Percentiles rank a stretch among this genome's conserved stretches.
These are phyloP conservation scores for Rhinoraja longicauda DNA, from an alignment of 2,797 vertebrate genomes.

Conservation along the genomic window DNA sequence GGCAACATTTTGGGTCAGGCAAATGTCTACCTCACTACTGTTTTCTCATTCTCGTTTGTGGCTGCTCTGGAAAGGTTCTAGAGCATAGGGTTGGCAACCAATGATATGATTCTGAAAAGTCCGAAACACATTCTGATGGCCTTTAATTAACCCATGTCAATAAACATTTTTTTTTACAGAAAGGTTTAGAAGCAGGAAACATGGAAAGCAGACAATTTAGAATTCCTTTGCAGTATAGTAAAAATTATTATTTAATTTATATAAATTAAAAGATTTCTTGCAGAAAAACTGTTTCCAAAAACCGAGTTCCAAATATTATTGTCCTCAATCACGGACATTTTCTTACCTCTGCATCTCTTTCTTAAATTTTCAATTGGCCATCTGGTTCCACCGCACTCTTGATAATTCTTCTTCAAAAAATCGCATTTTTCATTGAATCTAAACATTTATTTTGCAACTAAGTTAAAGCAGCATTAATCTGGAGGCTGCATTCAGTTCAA, in stretches of 20 bases:
- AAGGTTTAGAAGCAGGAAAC: background rate
- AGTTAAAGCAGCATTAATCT: background rate
- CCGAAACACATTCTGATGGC: background rate
- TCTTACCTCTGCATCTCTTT: background rate
- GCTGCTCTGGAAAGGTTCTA: background rate
- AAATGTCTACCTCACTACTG: background rate
- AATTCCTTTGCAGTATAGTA: background rate
- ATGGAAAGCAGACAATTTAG: background rate
- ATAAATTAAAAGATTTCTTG: background rate
- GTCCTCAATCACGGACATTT: background rate
- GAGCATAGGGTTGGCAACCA: background rate
- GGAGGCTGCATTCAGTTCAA: background rate
- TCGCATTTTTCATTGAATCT: background rate
- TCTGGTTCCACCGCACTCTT: background rate
- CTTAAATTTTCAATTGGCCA: background rate
- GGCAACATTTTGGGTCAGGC: too few species aligned
- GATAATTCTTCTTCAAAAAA: background rate
- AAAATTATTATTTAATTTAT: background rate
- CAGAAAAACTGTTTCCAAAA: background rate
- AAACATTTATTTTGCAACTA: background rate
- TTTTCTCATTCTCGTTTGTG: background rate
- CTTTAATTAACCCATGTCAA: background rate
- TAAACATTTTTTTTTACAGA: background rate
- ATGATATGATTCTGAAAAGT: background rate
- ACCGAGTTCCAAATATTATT: background rate